phyloP scores from a whole-genome alignment of 2,888 invertebrate genomes.

The Macrosiphum euphorbiae region DNA sequence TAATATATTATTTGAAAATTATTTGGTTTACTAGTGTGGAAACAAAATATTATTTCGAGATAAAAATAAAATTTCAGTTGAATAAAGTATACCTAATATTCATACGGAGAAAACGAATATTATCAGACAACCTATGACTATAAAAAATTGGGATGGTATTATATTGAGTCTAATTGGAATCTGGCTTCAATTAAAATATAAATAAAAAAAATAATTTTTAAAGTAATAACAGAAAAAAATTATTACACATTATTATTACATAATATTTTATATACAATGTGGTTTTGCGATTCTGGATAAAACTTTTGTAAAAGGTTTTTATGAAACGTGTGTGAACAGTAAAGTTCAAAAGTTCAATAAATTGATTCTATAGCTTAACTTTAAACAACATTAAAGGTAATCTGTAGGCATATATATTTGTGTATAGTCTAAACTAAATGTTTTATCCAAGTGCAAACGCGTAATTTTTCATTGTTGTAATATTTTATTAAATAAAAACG shows the following conservation, averaged over 20 bases:
- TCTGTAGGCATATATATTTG: background rate
- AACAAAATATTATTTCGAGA: background rate
- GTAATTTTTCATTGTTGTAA: background rate
- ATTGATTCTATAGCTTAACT: background rate
- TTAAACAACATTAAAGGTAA: background rate
- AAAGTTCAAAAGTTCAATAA: slow-evolving; percentile 4
- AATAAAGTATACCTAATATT: background rate
- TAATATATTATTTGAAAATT: background rate
- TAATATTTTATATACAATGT: background rate
- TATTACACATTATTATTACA: too few relatives aligned
- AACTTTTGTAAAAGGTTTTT: background rate
- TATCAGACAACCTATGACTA: background rate
- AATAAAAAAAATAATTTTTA: slow-evolving; percentile 18
- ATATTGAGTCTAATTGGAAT: background rate
- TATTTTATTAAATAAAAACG: background rate
- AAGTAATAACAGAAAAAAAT: background rate
- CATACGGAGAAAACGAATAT: background rate
- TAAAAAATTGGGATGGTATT: background rate
- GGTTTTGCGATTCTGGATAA: background rate
- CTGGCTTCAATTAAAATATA: slow-evolving; percentile 14
- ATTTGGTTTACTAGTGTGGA: background rate
- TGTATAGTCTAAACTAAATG: background rate
- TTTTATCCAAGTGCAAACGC: background rate
- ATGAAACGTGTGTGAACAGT: background rate
- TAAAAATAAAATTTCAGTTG: background rate